Base-by-base conservation (phyloP, 1,140 invertebrate species). In the Neoseiulus cucumeris region DNA sequence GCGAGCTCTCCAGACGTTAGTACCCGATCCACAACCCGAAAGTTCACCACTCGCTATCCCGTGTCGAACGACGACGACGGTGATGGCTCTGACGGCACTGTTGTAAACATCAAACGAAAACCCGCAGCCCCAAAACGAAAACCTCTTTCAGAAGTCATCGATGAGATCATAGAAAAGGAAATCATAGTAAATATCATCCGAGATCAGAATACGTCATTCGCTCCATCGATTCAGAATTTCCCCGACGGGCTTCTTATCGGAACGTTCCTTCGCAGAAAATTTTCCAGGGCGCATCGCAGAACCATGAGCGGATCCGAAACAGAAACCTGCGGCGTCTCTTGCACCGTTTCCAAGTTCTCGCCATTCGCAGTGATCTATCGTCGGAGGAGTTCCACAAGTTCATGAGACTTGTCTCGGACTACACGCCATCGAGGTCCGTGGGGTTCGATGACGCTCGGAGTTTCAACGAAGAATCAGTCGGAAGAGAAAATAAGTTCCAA, bases 31-130 rank as follows among this genome's bases (percentile, higher is more conserved):
- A 59, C 14, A 2, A 59, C 45, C 45, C 18, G 14, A 29, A 25
- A 25, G 22, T 33, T 29, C 51, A 29, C 51, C 14, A 59, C 51
- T 59, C 51, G 17, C 14, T 20, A 17, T 29, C n/a, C 51, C 25
- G 51, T 20, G 1, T 20, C 25, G 1, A 25, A 2, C 22, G 14
- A 59, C 14, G 1, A 59, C 17, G 51, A 59, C 22, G 51, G 28
- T 14, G 45, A 59, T 25, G 22, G 51, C 9, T 9, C 22, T n/a
- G 51, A 59, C 14, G 51, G 14, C 17, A 20, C 51, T 17, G 22
- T 59, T 59, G 51, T 59, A 9, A 33, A 59, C 51, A 59, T 59
- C 51, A 59, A 59, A 25, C 14, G 12, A 59, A 59, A 59, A 33
- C 51, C 51, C 25, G 22, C 14, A n/a, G 4, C 14, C 22, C 22